These are phyloP conservation scores for Acrobasis consociella DNA, from an alignment of 2,888 invertebrate genomes.

Conservation along the genomic window DNA sequence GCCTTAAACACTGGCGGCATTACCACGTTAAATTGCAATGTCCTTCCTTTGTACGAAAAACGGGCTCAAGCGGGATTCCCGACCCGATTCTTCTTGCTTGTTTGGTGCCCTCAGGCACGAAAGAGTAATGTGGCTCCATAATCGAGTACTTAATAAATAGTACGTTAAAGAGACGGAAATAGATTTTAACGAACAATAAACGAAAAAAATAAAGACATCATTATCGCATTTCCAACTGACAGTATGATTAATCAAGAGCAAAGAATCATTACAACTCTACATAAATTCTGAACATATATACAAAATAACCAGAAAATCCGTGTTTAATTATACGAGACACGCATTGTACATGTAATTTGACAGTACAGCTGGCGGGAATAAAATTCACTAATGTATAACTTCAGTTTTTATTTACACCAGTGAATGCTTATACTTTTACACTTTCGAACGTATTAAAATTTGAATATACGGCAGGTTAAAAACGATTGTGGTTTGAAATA, in stretches of 20 bases:
- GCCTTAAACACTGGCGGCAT: too few relatives aligned
- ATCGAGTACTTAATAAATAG: neutral
- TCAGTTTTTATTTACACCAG: neutral
- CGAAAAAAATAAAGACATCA: neutral
- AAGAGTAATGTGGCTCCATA: neutral
- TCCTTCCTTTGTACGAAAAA: too few relatives aligned
- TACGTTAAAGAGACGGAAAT: neutral
- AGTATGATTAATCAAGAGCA: neutral
- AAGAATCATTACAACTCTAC: neutral
- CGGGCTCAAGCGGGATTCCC: too few relatives aligned
- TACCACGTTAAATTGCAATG: too few relatives aligned
- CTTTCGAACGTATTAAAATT: too few relatives aligned
- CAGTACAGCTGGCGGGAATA: constrained; percentile 5
- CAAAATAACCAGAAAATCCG: constrained; percentile 10
- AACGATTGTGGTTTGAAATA: too few relatives aligned
- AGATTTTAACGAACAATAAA: neutral
- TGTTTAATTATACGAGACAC: neutral
- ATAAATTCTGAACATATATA: neutral
- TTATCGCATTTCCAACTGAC: neutral
- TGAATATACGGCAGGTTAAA: too few relatives aligned
- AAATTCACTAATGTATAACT: neutral
- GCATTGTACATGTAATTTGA: constrained; percentile 5
- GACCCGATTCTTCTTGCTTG: too few relatives aligned
- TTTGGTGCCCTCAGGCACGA: neutral
- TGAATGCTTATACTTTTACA: constrained; percentile 21